phyloP scores from a whole-genome alignment of 2,113 vertebrate species.

The Delphinus delphis region DNA sequence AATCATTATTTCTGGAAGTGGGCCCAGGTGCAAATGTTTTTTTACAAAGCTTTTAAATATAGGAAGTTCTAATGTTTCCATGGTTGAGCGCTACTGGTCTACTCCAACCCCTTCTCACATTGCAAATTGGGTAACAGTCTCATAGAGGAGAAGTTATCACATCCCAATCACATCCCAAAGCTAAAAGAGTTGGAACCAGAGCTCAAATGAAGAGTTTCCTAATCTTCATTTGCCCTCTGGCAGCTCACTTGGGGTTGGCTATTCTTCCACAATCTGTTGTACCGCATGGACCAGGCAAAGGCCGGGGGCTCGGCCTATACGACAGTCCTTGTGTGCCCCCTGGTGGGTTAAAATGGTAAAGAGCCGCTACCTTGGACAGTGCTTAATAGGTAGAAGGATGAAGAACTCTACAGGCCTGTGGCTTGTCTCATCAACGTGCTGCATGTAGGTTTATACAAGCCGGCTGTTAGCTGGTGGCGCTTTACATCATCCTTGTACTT shows the following conservation, averaged over 20 bases:
- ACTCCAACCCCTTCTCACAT: not conserved
- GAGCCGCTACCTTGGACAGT: not conserved
- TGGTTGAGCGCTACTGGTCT: not conserved
- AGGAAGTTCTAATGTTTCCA: not conserved
- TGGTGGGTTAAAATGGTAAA: conserved; percentile 29
- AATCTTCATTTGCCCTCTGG: not conserved
- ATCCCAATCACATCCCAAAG: not conserved
- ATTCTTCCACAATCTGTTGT: not conserved
- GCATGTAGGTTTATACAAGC: not conserved
- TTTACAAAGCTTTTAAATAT: not conserved
- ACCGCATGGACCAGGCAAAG: not conserved
- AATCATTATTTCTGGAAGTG: not conserved
- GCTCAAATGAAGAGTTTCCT: not conserved
- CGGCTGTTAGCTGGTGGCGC: not conserved
- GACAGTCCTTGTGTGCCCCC: conserved; percentile 42
- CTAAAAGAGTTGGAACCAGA: not conserved
- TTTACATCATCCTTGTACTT: not conserved
- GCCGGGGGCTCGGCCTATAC: not conserved
- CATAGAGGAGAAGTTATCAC: not conserved
- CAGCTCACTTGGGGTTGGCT: not conserved
- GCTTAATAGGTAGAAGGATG: not conserved
- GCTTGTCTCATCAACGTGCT: not conserved
- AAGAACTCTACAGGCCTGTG: not conserved
- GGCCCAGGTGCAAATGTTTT: not conserved
- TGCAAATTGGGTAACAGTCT: not conserved